Conservation (phyloP, 2,888 invertebrate genomes). For the Lissocephala sabroskyi region DNA sequence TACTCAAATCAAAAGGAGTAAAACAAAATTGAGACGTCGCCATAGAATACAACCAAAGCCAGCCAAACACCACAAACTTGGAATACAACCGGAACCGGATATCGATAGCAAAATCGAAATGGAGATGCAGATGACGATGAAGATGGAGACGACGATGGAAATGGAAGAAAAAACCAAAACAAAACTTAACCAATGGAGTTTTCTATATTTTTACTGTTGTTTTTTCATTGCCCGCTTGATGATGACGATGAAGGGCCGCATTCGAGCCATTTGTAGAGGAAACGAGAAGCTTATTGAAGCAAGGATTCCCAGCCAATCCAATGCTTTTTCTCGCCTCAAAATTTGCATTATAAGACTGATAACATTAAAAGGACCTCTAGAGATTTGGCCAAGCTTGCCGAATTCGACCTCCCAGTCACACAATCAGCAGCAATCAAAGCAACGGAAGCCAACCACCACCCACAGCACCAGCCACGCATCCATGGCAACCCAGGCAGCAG, state of each 20-base stretch:
- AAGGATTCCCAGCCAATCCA: constrained; percentile 11
- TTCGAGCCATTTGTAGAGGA: constrained; percentile 16
- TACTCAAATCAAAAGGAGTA: constrained; percentile 5
- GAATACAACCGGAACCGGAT: constrained; percentile 14
- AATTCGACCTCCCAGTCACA: constrained; percentile 18
- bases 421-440: neutral
- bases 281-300: too few species aligned
- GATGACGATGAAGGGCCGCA: constrained; percentile 39
- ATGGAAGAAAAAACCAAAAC: too few species aligned
- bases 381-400: constrained; percentile 44
- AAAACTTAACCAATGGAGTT: constrained; percentile 50
- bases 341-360: constrained; percentile 72
- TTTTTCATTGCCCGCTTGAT: constrained; percentile 44
- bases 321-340: constrained; percentile 55
- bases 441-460: neutral
- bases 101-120: constrained; percentile 4
- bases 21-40: too few species aligned
- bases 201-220: constrained; percentile 48
- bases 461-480: neutral
- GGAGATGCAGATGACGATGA: too few species aligned
- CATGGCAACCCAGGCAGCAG: neutral
- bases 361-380: constrained; percentile 68
- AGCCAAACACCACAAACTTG: constrained; percentile 10
- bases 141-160: too few species aligned
- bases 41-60: constrained; percentile 17